phyloP scores from a whole-genome alignment of 1,140 invertebrate genomes.

The Bombus terrestris region DNA sequence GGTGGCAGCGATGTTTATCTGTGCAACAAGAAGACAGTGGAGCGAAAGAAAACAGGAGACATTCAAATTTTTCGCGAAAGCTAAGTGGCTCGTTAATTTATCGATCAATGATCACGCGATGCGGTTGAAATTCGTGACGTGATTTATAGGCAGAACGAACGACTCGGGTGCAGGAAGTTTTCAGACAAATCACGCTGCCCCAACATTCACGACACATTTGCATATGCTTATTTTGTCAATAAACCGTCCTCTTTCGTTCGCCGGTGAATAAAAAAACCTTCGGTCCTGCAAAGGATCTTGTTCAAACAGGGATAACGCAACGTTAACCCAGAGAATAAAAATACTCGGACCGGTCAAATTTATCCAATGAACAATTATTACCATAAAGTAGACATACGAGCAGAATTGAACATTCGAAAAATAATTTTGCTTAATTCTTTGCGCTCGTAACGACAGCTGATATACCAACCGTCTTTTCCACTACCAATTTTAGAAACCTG shows the following conservation, averaged over 20 bases:
- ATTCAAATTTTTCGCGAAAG: background rate
- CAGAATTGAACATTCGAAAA: background rate
- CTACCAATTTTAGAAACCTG: background rate
- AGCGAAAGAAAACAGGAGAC: background rate
- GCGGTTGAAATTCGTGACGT: background rate
- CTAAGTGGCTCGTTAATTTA: conserved; percentile 26
- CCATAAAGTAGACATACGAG: background rate
- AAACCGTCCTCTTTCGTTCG: conserved; percentile 2
- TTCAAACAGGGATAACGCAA: background rate
- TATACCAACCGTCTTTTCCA: no score
- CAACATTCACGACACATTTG: conserved; percentile 28
- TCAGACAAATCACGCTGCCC: conserved; percentile 9
- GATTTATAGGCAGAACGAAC: conserved; percentile 16
- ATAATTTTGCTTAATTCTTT: background rate
- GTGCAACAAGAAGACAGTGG: background rate
- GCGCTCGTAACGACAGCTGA: background rate
- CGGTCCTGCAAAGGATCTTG: background rate
- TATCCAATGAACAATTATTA: background rate
- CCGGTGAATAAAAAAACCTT: background rate
- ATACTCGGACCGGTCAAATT: background rate
- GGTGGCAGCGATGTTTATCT: no score
- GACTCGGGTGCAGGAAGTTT: conserved; percentile 3
- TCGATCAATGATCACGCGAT: conserved; percentile 31
- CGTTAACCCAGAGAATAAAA: background rate
- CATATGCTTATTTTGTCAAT: conserved; percentile 53